phyloP scores from a whole-genome alignment of 2,888 invertebrate genomes.

The Stictocephala bisonia region DNA sequence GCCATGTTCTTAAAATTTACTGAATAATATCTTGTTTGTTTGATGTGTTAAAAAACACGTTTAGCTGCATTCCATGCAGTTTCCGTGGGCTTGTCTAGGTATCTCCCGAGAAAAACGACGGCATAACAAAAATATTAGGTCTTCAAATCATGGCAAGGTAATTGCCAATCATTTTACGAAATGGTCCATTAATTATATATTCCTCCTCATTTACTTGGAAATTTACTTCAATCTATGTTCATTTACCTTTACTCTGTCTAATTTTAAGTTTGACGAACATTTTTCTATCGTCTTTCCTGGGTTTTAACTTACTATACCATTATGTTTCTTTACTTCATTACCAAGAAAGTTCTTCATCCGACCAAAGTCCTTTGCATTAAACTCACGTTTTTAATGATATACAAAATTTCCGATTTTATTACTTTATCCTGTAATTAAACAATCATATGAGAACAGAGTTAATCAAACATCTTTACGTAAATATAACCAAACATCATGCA shows the following conservation, averaged over 20 bases:
- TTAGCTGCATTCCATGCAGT: constrained; percentile 48
- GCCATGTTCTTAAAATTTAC: constrained; percentile 13
- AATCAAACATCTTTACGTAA: background rate
- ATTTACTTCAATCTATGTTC: constrained; percentile 46
- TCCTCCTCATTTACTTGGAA: constrained; percentile 7
- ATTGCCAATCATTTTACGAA: constrained; percentile 48
- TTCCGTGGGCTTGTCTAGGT: constrained; percentile 47
- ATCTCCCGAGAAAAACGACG: constrained; percentile 43
- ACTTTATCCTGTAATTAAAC: background rate
- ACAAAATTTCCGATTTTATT: background rate
- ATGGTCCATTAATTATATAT: constrained; percentile 39
- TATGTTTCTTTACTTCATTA: constrained; percentile 18
- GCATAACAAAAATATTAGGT: constrained; percentile 46
- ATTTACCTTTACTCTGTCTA: constrained; percentile 22
- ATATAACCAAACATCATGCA: constrained; percentile 29
- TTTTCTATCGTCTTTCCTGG: constrained; percentile 35
- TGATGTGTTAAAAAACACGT: constrained; percentile 31
- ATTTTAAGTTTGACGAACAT: constrained; percentile 41
- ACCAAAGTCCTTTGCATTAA: background rate
- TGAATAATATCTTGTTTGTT: background rate
- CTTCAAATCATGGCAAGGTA: constrained; percentile 46
- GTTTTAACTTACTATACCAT: constrained; percentile 33
- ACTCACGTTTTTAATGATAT: background rate
- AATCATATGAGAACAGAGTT: background rate
- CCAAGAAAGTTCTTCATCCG: background rate